phyloP scores from a whole-genome alignment of 2,888 invertebrate species.

The Allophyes oxyacanthae region DNA sequence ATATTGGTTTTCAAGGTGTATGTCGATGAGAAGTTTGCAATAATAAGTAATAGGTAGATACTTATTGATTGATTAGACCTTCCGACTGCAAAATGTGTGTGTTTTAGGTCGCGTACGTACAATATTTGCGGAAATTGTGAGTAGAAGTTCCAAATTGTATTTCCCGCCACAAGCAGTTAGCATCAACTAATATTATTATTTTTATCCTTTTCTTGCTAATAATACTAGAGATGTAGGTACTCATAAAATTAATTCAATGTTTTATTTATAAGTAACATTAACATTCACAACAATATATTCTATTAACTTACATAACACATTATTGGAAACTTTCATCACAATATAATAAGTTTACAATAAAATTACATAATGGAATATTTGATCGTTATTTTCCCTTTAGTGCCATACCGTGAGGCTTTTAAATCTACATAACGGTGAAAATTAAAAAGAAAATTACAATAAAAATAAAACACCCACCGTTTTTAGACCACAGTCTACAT shows the following conservation, averaged over 20 bases:
- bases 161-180: too few relatives aligned
- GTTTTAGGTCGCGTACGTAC: too few relatives aligned
- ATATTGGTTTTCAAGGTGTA: background rate
- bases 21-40: background rate
- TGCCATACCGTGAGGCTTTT: conserved; percentile 14
- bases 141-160: too few relatives aligned
- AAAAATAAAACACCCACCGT: conserved; percentile 4
- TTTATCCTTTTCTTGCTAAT: too few relatives aligned
- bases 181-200: background rate
- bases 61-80: too few relatives aligned
- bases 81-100: too few relatives aligned
- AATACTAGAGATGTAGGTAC: too few relatives aligned
- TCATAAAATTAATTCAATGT: too few relatives aligned
- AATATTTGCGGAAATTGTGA: too few relatives aligned
- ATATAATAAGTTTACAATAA: conserved; percentile 21
- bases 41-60: too few relatives aligned
- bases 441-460: conserved; percentile 2
- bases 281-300: conserved; percentile 4
- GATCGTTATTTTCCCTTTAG: conserved; percentile 18
- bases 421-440: conserved; percentile 6
- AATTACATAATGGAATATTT: conserved; percentile 27
- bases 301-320: conserved; percentile 23
- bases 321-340: conserved; percentile 33
- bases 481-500: too few relatives aligned
- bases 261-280: background rate